Evolutionary conservation across 1,140 invertebrate species (phyloP), one percentile per base, ranked within the genome.

Genomic region (Neomicropteryx cornuta): DNA sequence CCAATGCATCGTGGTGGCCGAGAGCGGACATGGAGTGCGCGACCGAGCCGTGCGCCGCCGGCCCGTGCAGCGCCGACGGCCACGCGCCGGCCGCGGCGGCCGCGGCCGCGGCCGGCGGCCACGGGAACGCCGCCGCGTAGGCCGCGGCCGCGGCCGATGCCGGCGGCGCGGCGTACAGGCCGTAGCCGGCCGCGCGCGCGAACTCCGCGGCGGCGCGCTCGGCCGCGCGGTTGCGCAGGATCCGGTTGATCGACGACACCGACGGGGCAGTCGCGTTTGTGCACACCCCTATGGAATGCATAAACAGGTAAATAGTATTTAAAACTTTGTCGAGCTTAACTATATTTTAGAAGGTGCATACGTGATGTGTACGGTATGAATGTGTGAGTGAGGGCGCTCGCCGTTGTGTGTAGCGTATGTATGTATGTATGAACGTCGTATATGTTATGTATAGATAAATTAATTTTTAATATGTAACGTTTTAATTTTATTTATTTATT

Each of bases 171-270:
- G 77, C 77, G 58, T 91, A 91, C 1, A 91, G 62, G 0, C 87
- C 87, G 57, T 92, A 92, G 13, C 87, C 87, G 1, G 88, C 87
- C 0, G 88, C 89, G 2, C 90, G 63, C 0, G 89, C 88, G 52
- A 94, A 94, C 62, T 95, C 90, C 0, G 89, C 89, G 0, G 89
- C 88, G 0, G 90, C 90, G n/a, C 90, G 62, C 56, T 95, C 90
- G 0, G 90, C 89, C 0, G 90, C 90, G 11, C 90, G 70, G 56
- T 95, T 95, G 36, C 88, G 61, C 30, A 95, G 62, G 46, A 94
- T 95, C 44, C 91, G 72, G 60, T 94, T 94, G 52, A 95, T 95
- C 44, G 87, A 92, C 47, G 85, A 89, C 0, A 94, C 91, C 24
- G 87, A 92, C 0, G 90, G 90, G 28, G 75, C 89, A 41, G 81